These are phyloP conservation scores for Peromyscus californicus DNA, from an alignment of 2,113 vertebrate species.

Conservation along the genomic window DNA sequence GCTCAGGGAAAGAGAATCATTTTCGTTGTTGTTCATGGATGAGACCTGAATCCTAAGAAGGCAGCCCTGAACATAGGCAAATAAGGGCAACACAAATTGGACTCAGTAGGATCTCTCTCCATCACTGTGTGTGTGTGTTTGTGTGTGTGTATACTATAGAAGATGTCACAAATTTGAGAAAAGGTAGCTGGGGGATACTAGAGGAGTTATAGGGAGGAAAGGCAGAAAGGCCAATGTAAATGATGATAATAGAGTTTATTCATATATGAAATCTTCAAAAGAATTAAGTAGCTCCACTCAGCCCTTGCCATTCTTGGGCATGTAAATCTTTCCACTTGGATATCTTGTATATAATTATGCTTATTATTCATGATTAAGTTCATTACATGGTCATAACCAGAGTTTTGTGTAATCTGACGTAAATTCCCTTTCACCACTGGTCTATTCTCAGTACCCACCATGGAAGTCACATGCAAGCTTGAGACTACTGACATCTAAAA, in stretches of 20 bases:
- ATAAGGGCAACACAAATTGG: not conserved
- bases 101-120: not conserved
- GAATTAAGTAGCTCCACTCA: not conserved
- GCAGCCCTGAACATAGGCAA: not conserved
- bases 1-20: not conserved
- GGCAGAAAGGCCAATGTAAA: not conserved
- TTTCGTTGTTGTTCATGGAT: not conserved
- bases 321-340: not conserved
- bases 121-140: not conserved
- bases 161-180: not conserved
- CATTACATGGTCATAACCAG: not conserved
- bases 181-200: not conserved
- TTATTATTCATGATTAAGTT: constrained; percentile 1
- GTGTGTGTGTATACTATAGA: not conserved
- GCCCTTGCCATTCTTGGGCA: not conserved
- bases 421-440: not conserved
- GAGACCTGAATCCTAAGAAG: not conserved
- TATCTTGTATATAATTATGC: not conserved
- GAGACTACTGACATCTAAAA: not conserved
- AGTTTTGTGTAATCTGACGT: not conserved
- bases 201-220: not conserved
- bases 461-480: not conserved
- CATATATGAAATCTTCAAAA: not conserved
- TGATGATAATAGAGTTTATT: not conserved
- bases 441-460: not conserved